These are phyloP conservation scores for Ctenosaura bakeri DNA, from an alignment of 2,797 vertebrate genomes.

Conservation along the genomic window DNA sequence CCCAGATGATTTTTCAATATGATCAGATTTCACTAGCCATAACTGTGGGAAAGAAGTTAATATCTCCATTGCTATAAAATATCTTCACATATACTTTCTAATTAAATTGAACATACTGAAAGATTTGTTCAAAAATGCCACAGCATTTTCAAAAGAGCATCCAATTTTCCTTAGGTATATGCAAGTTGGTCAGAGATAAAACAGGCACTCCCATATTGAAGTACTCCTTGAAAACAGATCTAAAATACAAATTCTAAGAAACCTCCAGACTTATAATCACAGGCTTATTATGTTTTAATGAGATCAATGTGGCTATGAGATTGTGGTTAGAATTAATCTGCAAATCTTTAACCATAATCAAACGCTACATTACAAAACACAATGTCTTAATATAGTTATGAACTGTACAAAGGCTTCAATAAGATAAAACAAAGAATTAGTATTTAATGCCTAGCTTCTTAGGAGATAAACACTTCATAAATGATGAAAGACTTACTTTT, in stretches of 20 bases:
- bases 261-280: neutral
- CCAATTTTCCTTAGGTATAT: neutral
- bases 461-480: neutral
- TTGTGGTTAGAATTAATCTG: neutral
- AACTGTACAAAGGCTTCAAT: neutral
- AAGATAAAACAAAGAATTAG: neutral
- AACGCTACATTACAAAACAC: neutral
- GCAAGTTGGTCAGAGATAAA: neutral
- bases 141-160: neutral
- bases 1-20: neutral
- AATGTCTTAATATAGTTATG: neutral
- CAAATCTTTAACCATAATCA: neutral
- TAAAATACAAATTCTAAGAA: neutral
- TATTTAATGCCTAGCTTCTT: neutral
- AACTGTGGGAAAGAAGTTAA: neutral
- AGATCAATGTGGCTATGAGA: neutral
- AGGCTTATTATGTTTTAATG: neutral
- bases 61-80: neutral
- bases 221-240: neutral
- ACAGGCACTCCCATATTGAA: neutral
- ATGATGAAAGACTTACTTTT: slow-evolving; percentile 84
- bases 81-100: neutral
- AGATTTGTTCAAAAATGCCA: neutral
- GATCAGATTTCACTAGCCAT: neutral
- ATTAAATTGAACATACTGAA: neutral